These are phyloP conservation scores for Microtus montanus DNA, from an alignment of 2,113 vertebrate genomes.

Conservation along the genomic window DNA sequence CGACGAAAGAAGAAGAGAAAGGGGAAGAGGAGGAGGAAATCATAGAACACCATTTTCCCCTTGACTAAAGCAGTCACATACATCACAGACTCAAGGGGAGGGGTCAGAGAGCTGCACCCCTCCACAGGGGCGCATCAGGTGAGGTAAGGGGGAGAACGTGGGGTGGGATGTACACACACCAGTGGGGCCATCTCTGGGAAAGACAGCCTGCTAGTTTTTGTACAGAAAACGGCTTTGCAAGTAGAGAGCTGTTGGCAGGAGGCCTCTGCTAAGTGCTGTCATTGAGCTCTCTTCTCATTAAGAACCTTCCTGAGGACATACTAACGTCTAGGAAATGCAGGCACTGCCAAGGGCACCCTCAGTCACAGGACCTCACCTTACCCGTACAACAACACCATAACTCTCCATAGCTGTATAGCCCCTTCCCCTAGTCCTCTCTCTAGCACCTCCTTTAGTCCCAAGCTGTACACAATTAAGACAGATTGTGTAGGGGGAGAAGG, in stretches of 20 bases:
- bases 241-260: neutral
- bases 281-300: neutral
- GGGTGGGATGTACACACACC: neutral
- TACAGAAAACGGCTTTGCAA: neutral
- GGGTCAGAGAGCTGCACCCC: neutral
- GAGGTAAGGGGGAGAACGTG: neutral
- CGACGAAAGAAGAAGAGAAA: neutral
- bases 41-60: neutral
- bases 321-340: neutral
- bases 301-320: neutral
- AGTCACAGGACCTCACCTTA: neutral
- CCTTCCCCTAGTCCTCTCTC: neutral
- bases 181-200: neutral
- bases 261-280: neutral
- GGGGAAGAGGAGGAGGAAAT: neutral
- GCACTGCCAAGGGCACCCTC: neutral
- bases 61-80: neutral
- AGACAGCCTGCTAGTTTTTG: neutral
- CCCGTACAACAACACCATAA: neutral
- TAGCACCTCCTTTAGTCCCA: neutral
- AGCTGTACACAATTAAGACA: neutral
- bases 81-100: neutral
- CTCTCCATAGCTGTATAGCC: neutral
- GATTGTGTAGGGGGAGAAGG: too few species aligned
- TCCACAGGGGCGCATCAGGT: neutral